Evolutionary conservation across 2,113 vertebrate species (phyloP), one percentile per base, ranked within the genome.

Genomic region (Erythrocercus mccallii): DNA sequence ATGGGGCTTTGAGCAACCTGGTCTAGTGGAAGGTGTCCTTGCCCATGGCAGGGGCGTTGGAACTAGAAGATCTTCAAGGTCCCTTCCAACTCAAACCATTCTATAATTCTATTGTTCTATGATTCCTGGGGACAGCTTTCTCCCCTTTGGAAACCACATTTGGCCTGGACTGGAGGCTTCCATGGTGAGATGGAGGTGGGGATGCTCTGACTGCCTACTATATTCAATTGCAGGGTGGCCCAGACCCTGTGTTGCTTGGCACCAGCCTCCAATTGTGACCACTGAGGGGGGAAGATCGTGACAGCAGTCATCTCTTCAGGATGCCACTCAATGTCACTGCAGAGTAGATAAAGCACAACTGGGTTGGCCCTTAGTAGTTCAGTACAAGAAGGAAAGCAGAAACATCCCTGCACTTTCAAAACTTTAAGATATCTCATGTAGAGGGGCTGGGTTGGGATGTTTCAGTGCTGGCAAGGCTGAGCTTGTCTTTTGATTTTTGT

Each of bases 221-320:
- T 0, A 1, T 20, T 57, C 1, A 1, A 5, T 10, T 57, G 53
- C 0, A 3, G 20, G 37, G 47, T 78, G 38, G 4, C 19, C 28
- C 47, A 70, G 54, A 66, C 9, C 7, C 18, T 35, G 9, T 12
- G 21, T 50, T 47, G 15, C 35, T 20, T 50, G 30, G 25, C 23
- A 61, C 12, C 1, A 6, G 17, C 33, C 44, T 84, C 27, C 69
- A 86, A 6, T 10, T 66, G 35, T 51, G 60, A 50, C 42, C 24
- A 14, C 30, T 42, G 64, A 58, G 23, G 21, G 65, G 60, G 10
- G 28, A 60, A 56, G 37, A 23, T 8, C 1, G 7, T 17, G 15
- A 20, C 66, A 40, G 61, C 3, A 18, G 56, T 25, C 16, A 3
- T 31, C 22, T 81, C 25, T n/a, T 79, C 54, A 48, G 53, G 7